A percentile compares a stretch with the other conserved stretches of the same genome.
Conservation (phyloP, 2,888 invertebrate genomes). For the Icerya purchasi region DNA sequence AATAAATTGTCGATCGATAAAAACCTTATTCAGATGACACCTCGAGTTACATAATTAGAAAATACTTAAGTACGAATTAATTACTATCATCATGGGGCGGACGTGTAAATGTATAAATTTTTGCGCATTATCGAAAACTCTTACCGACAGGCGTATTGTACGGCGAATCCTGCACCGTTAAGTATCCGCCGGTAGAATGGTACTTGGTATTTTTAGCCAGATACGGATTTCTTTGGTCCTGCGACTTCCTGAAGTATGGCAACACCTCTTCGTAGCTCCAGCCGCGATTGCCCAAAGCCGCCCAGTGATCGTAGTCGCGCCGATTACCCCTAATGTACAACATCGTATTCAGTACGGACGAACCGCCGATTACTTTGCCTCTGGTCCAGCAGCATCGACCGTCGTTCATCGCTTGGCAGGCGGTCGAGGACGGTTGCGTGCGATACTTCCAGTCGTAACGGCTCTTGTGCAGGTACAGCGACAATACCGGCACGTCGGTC, state of each 20-base stretch:
- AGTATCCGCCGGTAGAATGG: conserved; percentile 51
- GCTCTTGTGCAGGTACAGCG: conserved; percentile 69
- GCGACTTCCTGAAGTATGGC: conserved; percentile 64
- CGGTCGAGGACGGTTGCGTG: conserved; percentile 59
- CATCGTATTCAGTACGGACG: conserved; percentile 75
- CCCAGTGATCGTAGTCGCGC: conserved; percentile 74
- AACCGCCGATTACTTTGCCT: conserved; percentile 39
- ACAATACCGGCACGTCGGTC: conserved; percentile 66
- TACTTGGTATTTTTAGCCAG: conserved; percentile 48
- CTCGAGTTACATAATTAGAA: no score
- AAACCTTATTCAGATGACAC: no score
- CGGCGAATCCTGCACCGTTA: conserved; percentile 54
- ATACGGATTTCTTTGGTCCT: conserved; percentile 75
- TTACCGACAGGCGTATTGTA: conserved; percentile 54
- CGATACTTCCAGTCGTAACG: conserved; percentile 82
- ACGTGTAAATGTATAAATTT: no score
- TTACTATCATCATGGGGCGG: no score
- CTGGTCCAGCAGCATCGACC: conserved; percentile 72
- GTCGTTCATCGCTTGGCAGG: conserved; percentile 70
- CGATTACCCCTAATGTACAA: conserved; percentile 72
- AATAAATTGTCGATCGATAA: no score
- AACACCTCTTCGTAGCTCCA: conserved; percentile 69
- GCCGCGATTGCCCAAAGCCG: conserved; percentile 57
- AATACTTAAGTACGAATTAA: no score
- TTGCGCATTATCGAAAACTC: no score